Evolutionary conservation across 2,797 vertebrate genomes (phyloP), one percentile per base, ranked within the genome.

Genomic region (Peromyscus melanophrys): DNA sequence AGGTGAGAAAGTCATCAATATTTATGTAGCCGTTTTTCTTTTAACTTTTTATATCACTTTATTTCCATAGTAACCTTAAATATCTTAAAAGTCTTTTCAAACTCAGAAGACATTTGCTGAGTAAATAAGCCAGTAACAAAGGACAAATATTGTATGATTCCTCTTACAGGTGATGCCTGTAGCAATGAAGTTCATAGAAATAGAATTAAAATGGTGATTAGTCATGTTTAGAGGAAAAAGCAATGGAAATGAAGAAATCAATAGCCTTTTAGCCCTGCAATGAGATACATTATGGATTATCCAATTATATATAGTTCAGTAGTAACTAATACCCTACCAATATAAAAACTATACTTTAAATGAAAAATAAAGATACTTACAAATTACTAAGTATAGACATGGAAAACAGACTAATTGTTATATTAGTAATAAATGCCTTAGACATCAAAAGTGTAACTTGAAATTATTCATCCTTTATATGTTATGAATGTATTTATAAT

Each of bases 391-490:
- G 23, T 69, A 76, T 63, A 92, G 23, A 52, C 55, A 17, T 65
- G 29, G 19, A 19, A 9, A 43, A 29, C 6, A 82, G 27, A 80
- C 14, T 73, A 34, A 49, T 43, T 77, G 13, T 75, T 93, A 86
- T 77, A 46, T 67, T 29, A 16, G 16, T 65, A 63, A 13, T 49
- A 88, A 86, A 92, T 76, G 17, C 81, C 87, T 83, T 29, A n/a
- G 49, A 87, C 23, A n/a, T 86, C 78, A 88, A 67, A 75, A 87
- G 34, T 92, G 4, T 43, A 57, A 65, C 46, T 46, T 71, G 43
- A 92, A 94, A 67, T 89, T n/a, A 90, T 69, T 19, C 1, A 82
- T 52, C 21, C 88, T 95, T 94, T 82, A 84, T 73, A 87, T 92
- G 34, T 88, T 43, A 63, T 81, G 37, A 55, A 21, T 83, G 59